These are phyloP conservation scores for Cactoblastis cactorum DNA, from an alignment of 2,888 invertebrate species.

Conservation along the genomic window DNA sequence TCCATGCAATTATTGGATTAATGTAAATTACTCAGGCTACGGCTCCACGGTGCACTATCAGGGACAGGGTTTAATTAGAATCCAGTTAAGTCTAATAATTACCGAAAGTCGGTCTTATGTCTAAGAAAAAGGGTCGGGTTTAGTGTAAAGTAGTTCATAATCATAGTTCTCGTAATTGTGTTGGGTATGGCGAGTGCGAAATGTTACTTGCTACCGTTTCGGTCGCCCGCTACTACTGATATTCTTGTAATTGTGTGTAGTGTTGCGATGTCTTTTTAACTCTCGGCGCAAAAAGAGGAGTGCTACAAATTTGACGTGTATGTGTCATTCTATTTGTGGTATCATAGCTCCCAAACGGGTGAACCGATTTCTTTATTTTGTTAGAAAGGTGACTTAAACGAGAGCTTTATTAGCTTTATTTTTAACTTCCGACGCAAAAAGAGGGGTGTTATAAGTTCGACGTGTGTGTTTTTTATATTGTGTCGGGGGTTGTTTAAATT, in stretches of 20 bases:
- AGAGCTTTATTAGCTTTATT: too few species aligned
- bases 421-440: too few species aligned
- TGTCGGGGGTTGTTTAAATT: too few species aligned
- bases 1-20: slow-evolving; percentile 96
- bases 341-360: too few species aligned
- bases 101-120: slow-evolving; percentile 47
- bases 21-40: slow-evolving; percentile 94
- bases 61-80: slow-evolving; percentile 77
- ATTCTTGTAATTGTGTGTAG: background rate
- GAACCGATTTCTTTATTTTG: too few species aligned
- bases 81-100: slow-evolving; percentile 74
- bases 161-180: slow-evolving; percentile 2
- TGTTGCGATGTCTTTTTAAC: too few species aligned
- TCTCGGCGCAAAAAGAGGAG: too few species aligned
- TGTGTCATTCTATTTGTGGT: too few species aligned
- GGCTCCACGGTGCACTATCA: slow-evolving; percentile 77
- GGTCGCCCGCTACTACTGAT: background rate
- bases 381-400: too few species aligned
- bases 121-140: slow-evolving; percentile 32
- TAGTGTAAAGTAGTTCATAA: slow-evolving; percentile 8
- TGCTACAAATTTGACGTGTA: too few species aligned
- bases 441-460: too few species aligned
- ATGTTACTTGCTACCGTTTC: slow-evolving; percentile 4
- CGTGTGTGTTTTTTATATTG: too few species aligned
- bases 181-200: background rate